These are phyloP conservation scores for Tiliqua scincoides DNA, from an alignment of 2,113 vertebrate species.

Conservation along the genomic window DNA sequence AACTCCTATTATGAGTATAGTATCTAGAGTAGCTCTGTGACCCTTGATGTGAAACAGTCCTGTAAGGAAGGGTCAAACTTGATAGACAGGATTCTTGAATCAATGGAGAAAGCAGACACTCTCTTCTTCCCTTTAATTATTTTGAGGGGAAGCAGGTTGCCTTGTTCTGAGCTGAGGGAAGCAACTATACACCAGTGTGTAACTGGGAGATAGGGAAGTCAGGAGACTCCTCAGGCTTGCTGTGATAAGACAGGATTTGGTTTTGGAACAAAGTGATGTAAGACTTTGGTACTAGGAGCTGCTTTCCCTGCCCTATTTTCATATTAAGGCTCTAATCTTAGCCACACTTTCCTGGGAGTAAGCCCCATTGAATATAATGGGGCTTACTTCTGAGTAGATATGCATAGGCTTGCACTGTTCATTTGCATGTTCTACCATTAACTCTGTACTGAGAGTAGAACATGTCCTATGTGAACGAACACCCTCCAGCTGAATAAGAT, in stretches of 20 bases:
- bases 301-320: background rate
- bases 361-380: too few relatives aligned
- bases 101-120: background rate
- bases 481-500: constrained; percentile 3
- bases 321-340: too few relatives aligned
- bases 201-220: background rate
- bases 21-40: too few relatives aligned
- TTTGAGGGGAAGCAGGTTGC: background rate
- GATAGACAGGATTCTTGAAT: background rate
- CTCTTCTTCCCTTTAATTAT: background rate
- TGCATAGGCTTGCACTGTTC: too few relatives aligned
- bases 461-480: constrained; percentile 43
- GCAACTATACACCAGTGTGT: background rate
- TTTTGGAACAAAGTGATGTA: background rate
- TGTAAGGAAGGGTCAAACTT: background rate
- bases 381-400: too few relatives aligned
- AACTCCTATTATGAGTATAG: background rate
- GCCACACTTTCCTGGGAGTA: too few relatives aligned
- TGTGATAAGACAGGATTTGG: background rate
- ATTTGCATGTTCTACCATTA: background rate
- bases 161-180: background rate
- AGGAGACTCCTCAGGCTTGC: background rate
- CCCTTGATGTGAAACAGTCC: too few relatives aligned
- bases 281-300: background rate
- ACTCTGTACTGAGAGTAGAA: constrained; percentile 22